These are phyloP conservation scores for Heliconius charithonia DNA, from an alignment of 2,888 invertebrate genomes.

Conservation along the genomic window DNA sequence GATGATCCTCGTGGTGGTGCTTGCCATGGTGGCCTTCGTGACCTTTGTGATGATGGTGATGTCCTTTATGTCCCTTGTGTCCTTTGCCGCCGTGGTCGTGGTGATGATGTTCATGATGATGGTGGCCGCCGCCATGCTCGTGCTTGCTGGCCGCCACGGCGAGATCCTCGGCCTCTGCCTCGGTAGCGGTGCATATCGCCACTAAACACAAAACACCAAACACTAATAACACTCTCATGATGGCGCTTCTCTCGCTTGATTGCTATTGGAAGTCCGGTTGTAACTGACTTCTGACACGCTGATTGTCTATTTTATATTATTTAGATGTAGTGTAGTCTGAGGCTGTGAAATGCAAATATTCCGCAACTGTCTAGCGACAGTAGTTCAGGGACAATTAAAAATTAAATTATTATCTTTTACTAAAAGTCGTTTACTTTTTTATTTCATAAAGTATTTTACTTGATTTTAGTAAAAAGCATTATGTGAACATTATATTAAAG, in stretches of 20 bases:
- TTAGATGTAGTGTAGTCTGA: conserved; percentile 59
- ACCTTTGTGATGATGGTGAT: conserved; percentile 90
- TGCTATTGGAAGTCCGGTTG: conserved; percentile 72
- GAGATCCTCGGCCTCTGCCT: conserved; percentile 65
- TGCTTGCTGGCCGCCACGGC: conserved; percentile 81
- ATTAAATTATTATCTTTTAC: conserved; percentile 36
- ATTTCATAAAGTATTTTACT: background rate
- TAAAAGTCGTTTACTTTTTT: conserved; percentile 1
- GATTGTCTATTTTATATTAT: conserved; percentile 76
- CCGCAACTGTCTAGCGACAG: conserved; percentile 71
- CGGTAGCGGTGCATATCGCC: conserved; percentile 65
- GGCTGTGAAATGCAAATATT: conserved; percentile 69
- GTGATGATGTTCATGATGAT: conserved; percentile 87
- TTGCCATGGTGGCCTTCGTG: conserved; percentile 90
- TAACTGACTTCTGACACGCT: conserved; percentile 69
- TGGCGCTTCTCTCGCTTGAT: conserved; percentile 47
- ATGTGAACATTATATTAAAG: background rate
- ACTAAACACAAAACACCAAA: conserved; percentile 69
- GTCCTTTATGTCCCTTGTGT: conserved; percentile 89
- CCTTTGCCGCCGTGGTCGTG: conserved; percentile 89
- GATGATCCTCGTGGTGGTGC: conserved; percentile 89
- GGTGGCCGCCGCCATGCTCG: conserved; percentile 86
- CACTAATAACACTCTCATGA: conserved; percentile 70
- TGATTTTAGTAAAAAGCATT: background rate
- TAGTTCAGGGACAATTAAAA: conserved; percentile 73